Evolutionary conservation across 2,888 invertebrate genomes (phyloP).

Genomic region (Athalia circularis): DNA sequence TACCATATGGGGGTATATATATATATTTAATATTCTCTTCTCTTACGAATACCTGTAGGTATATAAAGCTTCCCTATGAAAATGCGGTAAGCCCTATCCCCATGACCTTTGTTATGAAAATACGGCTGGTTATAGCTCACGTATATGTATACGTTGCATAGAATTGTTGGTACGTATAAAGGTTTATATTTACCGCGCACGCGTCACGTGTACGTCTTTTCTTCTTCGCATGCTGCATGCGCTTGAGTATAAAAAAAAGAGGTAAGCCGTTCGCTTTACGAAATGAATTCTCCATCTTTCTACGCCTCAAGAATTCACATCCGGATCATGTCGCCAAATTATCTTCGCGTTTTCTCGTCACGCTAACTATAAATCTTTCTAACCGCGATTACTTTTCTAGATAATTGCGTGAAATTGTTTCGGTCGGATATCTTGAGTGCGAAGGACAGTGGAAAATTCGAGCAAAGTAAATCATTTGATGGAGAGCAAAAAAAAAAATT

Average conservation of each 20-base stretch:
- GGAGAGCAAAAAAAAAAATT: too few species aligned
- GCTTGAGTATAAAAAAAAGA: not conserved
- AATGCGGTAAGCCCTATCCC: constrained; percentile 37
- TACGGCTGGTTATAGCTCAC: not conserved
- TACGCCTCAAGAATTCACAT: constrained; percentile 10
- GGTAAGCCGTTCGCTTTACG: constrained; percentile 32
- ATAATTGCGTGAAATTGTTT: too few species aligned
- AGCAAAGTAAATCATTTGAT: too few species aligned
- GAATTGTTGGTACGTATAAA: constrained; percentile 9
- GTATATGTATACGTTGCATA: constrained; percentile 6
- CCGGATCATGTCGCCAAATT: not conserved
- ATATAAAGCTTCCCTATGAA: constrained; percentile 17
- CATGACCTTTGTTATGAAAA: constrained; percentile 40
- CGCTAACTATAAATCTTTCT: too few species aligned
- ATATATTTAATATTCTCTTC: not conserved
- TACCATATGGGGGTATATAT: not conserved
- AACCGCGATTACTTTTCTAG: too few species aligned
- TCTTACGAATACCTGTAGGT: too few species aligned
- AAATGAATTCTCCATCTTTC: constrained; percentile 26
- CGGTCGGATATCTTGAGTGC: too few species aligned
- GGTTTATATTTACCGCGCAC: constrained; percentile 17
- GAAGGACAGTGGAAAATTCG: too few species aligned
- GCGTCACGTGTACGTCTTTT: constrained; percentile 5
- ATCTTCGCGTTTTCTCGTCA: too few species aligned
- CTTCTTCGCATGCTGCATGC: too few species aligned